Percentiles rank a stretch among this genome's conserved stretches.
Evolutionary conservation across 2,888 invertebrate genomes (phyloP).

Genomic region (Trachelus stipa): DNA sequence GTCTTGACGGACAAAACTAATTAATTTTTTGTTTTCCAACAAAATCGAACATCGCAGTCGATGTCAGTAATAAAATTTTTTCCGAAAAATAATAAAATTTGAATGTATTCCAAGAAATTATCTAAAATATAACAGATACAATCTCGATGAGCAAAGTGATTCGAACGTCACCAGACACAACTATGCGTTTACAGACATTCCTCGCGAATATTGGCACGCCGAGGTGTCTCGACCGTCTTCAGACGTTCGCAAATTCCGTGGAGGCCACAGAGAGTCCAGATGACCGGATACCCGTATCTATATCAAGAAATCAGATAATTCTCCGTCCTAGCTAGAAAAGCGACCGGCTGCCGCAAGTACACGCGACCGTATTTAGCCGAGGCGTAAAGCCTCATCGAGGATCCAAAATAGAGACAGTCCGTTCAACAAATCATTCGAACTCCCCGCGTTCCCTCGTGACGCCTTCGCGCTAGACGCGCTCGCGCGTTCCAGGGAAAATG

Average conservation of each 20-base stretch:
- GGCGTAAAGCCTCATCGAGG: background rate
- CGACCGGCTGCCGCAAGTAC: background rate
- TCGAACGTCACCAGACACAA: background rate
- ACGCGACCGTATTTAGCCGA: background rate
- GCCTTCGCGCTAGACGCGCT: no score
- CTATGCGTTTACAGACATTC: background rate
- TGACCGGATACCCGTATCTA: background rate
- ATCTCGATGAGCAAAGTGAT: background rate
- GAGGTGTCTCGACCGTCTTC: background rate
- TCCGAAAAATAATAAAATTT: background rate
- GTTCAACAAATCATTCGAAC: no score
- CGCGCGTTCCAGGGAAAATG: background rate
- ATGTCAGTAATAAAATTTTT: background rate
- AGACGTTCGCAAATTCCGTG: background rate
- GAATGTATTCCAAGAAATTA: background rate
- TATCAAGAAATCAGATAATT: background rate
- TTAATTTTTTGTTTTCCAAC: background rate
- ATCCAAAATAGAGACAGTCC: background rate
- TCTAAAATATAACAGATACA: background rate
- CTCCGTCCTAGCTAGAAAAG: background rate
- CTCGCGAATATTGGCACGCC: background rate
- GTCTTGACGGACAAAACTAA: background rate
- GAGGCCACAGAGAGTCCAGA: background rate
- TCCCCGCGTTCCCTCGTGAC: no score
- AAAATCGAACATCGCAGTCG: background rate